Conservation (phyloP, 2,113 vertebrate species). For the Poeciliopsis turrubarensis region DNA sequence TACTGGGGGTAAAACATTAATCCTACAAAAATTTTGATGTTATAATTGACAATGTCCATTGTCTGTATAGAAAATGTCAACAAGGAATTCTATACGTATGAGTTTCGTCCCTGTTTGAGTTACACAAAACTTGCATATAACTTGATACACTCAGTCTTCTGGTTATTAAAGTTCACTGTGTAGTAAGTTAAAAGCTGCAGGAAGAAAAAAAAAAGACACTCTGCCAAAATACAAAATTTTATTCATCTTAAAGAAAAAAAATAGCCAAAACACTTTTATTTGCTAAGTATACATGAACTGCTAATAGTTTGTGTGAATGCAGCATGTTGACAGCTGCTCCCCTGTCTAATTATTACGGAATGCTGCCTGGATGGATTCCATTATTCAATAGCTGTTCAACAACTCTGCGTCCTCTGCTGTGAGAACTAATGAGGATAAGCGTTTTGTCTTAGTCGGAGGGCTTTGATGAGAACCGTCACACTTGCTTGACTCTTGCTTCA, state of each 20-base stretch:
- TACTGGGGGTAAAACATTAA: too few relatives aligned
- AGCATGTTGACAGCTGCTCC: neutral
- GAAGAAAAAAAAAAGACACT: neutral
- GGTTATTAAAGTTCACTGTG: neutral
- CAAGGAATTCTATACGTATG: neutral
- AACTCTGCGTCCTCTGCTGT: conserved; percentile 87
- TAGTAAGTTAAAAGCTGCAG: neutral
- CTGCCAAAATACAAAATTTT: neutral
- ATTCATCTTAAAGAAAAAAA: too few relatives aligned
- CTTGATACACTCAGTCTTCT: neutral
- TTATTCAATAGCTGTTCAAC: conserved; percentile 86
- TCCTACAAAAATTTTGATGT: too few relatives aligned
- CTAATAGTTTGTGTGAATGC: neutral
- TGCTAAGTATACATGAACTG: neutral
- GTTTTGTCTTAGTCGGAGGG: conserved; percentile 82
- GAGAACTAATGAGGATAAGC: conserved; percentile 78
- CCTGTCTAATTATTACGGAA: neutral
- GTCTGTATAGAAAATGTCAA: too few relatives aligned
- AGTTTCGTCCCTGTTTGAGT: neutral
- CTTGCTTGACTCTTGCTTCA: conserved; percentile 69
- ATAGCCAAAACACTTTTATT: too few relatives aligned
- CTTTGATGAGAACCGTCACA: conserved; percentile 45
- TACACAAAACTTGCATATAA: neutral
- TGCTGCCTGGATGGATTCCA: conserved; percentile 18
- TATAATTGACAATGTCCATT: too few relatives aligned